Evolutionary conservation across 1,140 invertebrate species (phyloP), one percentile per base, ranked within the genome.

Genomic region (Drosophila ananassae): DNA sequence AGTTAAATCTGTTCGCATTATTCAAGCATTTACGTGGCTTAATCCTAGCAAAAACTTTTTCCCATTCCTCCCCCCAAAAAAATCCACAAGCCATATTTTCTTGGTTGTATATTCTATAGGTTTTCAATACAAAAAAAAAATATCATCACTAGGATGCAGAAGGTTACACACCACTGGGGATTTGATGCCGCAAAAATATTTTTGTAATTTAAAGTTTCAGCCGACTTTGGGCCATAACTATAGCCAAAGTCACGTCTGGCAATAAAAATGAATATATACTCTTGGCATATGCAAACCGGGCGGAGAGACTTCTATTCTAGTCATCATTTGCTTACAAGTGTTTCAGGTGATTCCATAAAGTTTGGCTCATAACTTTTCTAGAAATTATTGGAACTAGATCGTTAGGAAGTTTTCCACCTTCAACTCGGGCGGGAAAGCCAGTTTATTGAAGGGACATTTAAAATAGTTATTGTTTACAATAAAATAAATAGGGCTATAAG

Each of bases 1-100:
- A 87, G 82, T 87, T 87, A 82, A 87, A 82, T 87, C 82, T 53
- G 60, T 58, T 75, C 67, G 66, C 64, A 77, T 77, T 77, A 85
- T 68, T 77, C 57, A 81, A 75, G 77, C 55, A 67, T 84, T 84
- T 77, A 79, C 81, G 48, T 77, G 81, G 60, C 67, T 77, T 80
- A 80, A 74, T 69, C 67, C 46, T 55, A 37, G 25, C 17, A 30
- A 55, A 50, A 73, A 37, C 44, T 73, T 53, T 73, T 54, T 44
- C 4, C 9, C 3, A 2, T 58, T 6, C 32, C 41, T 17, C n/a
- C 9, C 13, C 9, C 30, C 39, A 10, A 13, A 22, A 6, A 12
- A 37, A 30, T 3, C 17, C 22, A 30, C 12, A 12, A 41, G 28
- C 44, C 30, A 74, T 64, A 61, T 78, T 78, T 74, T 50, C 41